Evolutionary conservation across 2,888 invertebrate genomes (phyloP), one percentile per base, ranked within the genome.

Genomic region (Crepidodera aurea): DNA sequence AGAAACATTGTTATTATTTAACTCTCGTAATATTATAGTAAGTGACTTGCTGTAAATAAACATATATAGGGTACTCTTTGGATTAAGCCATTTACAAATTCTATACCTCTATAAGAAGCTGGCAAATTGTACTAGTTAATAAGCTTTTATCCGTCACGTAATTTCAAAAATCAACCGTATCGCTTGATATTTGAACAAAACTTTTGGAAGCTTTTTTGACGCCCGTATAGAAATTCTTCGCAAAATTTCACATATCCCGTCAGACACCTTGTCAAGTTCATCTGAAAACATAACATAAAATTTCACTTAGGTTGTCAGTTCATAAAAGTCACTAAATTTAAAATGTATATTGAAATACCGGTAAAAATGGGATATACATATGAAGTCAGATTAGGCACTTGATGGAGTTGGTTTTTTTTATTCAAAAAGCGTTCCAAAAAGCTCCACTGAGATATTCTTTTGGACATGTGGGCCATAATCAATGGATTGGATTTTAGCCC

Each of bases 231-330:
- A 37, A 37, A 37, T 37, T 2, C 10, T 15, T 13, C 37, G 7
- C 13, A 7, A 37, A 37, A 12, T 37, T 10, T 7, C 34, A 46
- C 50, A 37, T 51, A 55, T 42, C 42, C 57, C 54, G 62, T 63
- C 66, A 65, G 68, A 67, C 62, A 64, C 58, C 62, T 51, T 66
- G 69, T 70, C 69, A 65, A 29, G 61, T 65, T 67, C 57, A 39
- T 60, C 62, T 64, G 59, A 61, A 65, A 57, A 67, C 62, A 56
- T 62, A 64, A 69, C 69, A 68, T 66, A 64, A 70, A 70, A 70
- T 69, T 68, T 69, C 68, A 68, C 70, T 70, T 69, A 69, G 57
- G 67, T 64, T 70, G 70, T 69, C 70, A 70, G 69, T 59, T 69
- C 58, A 62, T 58, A 63, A 44, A 44, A 70, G 70, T 67, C 67